These are phyloP conservation scores for Chrysochloris asiatica DNA, from an alignment of 2,113 vertebrate genomes.

Conservation along the genomic window DNA sequence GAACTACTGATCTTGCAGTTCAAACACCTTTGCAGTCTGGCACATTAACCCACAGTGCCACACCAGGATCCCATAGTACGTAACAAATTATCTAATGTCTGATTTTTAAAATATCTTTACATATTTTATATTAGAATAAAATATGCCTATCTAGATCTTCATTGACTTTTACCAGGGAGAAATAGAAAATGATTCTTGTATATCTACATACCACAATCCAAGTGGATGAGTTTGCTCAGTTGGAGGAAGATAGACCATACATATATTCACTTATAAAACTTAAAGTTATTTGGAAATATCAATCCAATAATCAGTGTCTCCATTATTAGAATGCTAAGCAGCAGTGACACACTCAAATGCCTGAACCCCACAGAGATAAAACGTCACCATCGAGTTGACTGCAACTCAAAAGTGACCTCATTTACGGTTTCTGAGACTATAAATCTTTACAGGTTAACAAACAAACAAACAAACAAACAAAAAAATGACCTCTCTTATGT, in stretches of 20 bases:
- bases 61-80: no score
- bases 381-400: no score
- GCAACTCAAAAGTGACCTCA: no score
- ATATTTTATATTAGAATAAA: not conserved
- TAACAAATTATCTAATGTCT: not conserved
- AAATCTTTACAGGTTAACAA: no score
- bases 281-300: not conserved
- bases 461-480: no score
- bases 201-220: not conserved
- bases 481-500: not conserved
- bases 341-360: not conserved
- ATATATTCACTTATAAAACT: not conserved
- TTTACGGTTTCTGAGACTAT: no score
- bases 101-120: not conserved
- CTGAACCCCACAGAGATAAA: no score
- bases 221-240: not conserved
- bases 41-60: no score
- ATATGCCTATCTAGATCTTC: not conserved
- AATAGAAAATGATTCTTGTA: not conserved
- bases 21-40: no score
- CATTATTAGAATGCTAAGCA: no score
- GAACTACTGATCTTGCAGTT: no score
- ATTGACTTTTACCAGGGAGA: not conserved
- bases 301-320: not conserved
- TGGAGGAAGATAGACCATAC: not conserved